Evolutionary conservation across 2,888 invertebrate species (phyloP), one percentile per base, ranked within the genome.

Genomic region (Diaprepes abbreviatus): DNA sequence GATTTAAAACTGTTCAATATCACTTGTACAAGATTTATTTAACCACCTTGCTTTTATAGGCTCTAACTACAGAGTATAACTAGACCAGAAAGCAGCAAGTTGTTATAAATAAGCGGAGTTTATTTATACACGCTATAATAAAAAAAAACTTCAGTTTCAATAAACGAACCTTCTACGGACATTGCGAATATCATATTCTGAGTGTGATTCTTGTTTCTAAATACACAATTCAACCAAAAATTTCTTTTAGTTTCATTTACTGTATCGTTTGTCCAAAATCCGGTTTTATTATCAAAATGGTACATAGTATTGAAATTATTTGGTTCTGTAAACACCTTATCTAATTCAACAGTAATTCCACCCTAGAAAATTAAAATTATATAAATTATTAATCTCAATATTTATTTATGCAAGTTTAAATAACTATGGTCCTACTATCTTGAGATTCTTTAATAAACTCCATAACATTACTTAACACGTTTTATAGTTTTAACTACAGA

Each of bases 241-340:
- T 24, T 24, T n/a, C 24, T 24, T 21, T 3, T 45, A 12, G 12
- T n/a, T n/a, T n/a, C n/a, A n/a, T n/a, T 19, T 19, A 55, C 33
- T 17, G 65, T 65, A 33, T 66, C 66, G 16, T 66, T 66, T 9
- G 66, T 66, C 59, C 48, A 59, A 38, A 66, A 59, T 7, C 66
- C 66, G 1, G 6, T 16, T 16, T 33, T 36, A 1, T 36, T 48
- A 31, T 58, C 36, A 38, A 40, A 66, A 16, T 10, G 6, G 21
- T 66, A 66, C 54, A 54, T 63, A 7, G 54, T 54, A 4, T 19
- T 9, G 14, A 16, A 48, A 52, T n/a, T 9, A 16, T 38, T 40
- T 7, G 48, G 21, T 12, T 24, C 5, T 5, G 12, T n/a, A 24
- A 24, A 45, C 12, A 45, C 12, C 1, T 17, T 24, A 45, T 45